A percentile compares a stretch with the other conserved stretches of the same genome.
Evolutionary conservation across 2,888 invertebrate genomes (phyloP).

Genomic region (Pasiphila rectangulata): DNA sequence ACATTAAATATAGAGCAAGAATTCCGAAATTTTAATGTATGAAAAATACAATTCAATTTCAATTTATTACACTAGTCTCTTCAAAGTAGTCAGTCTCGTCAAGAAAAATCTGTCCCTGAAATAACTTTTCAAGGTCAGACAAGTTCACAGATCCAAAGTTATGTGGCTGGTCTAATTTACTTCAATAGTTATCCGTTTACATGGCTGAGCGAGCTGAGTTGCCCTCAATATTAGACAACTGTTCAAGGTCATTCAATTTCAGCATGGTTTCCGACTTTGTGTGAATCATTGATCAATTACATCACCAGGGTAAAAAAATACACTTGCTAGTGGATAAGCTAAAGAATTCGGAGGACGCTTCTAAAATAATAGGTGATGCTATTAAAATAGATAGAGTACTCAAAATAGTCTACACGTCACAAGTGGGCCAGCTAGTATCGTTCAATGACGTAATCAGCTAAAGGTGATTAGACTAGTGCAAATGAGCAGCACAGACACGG

Average conservation of each 20-base stretch:
- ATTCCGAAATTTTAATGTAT: constrained; percentile 41
- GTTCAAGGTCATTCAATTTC: constrained; percentile 30
- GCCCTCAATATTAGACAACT: constrained; percentile 6
- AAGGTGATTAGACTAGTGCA: constrained; percentile 15
- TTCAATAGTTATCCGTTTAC: background rate
- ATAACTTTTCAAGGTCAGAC: constrained; percentile 8
- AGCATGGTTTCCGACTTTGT: constrained; percentile 22
- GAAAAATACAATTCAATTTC: background rate
- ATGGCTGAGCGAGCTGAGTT: constrained; percentile 2
- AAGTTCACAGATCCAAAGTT: background rate
- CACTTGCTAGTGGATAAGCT: constrained; percentile 41
- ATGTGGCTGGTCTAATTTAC: background rate
- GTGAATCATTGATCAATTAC: constrained; percentile 37
- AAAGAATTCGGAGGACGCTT: constrained; percentile 61
- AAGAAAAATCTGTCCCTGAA: background rate
- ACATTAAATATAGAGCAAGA: constrained; percentile 67
- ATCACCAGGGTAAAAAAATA: constrained; percentile 41
- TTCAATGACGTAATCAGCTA: constrained; percentile 51
- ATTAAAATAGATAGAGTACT: constrained; percentile 63
- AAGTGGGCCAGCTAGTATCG: constrained; percentile 54
- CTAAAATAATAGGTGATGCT: constrained; percentile 69
- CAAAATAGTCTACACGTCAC: constrained; percentile 70
- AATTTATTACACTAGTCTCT: too few species aligned
- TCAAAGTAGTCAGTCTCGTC: too few species aligned
- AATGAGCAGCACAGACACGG: background rate